These are phyloP conservation scores for Diloba caeruleocephala DNA, from an alignment of 2,888 invertebrate genomes.

Conservation along the genomic window DNA sequence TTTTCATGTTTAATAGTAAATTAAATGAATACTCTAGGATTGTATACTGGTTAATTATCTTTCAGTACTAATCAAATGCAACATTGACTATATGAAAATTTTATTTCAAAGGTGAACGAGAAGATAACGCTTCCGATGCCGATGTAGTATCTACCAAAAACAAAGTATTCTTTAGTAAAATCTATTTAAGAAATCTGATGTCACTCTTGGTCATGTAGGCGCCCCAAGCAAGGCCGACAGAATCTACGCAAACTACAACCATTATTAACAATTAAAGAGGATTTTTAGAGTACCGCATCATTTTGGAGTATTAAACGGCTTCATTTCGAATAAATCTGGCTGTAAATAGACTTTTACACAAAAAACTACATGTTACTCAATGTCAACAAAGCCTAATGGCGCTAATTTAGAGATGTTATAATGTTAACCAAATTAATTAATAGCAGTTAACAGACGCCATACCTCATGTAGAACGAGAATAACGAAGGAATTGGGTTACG, in stretches of 20 bases:
- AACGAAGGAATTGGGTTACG: conserved; percentile 76
- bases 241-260: conserved; percentile 60
- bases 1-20: too few relatives aligned
- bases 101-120: conserved; percentile 50
- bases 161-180: conserved; percentile 68
- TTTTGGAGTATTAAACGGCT: conserved; percentile 24
- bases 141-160: conserved; percentile 55
- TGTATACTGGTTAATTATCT: too few relatives aligned
- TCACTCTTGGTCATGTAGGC: conserved; percentile 76
- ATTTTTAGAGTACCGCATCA: conserved; percentile 36
- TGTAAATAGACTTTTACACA: conserved; percentile 20
- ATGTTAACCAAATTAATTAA: conserved; percentile 35
- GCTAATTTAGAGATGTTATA: conserved; percentile 35
- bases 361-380: conserved; percentile 47
- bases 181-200: conserved; percentile 87
- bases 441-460: conserved; percentile 48
- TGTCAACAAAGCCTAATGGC: conserved; percentile 74
- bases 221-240: conserved; percentile 74
- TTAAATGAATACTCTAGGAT: too few relatives aligned
- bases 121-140: too few relatives aligned
- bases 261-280: conserved; percentile 58
- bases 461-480: conserved; percentile 61
- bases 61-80: not conserved
- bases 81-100: conserved; percentile 40
- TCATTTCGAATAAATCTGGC: conserved; percentile 25